Percentiles rank a stretch among this genome's conserved stretches.
These are phyloP conservation scores for Microtus ochrogaster DNA, from an alignment of 2,113 vertebrate species.

Conservation along the genomic window DNA sequence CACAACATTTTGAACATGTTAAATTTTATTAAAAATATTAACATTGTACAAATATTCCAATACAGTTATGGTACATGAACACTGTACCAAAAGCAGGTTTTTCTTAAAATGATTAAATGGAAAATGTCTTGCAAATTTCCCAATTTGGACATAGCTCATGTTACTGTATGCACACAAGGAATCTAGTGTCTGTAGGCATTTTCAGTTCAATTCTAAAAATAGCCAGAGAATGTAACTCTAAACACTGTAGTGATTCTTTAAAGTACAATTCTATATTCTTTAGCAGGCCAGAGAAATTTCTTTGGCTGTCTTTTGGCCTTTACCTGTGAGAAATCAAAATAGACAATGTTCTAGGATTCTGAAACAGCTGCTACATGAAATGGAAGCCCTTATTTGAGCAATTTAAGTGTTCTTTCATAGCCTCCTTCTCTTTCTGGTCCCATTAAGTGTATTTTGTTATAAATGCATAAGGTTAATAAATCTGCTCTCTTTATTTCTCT, in stretches of 20 bases:
- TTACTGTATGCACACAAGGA: constrained; percentile 57
- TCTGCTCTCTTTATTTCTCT: constrained; percentile 24
- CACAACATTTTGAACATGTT: constrained; percentile 83
- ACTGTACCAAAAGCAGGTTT: constrained; percentile 79
- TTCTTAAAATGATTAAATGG: constrained; percentile 73
- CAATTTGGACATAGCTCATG: constrained; percentile 64
- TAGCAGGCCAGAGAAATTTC: constrained; percentile 45
- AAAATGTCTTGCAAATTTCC: constrained; percentile 50
- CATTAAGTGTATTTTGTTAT: constrained; percentile 49
- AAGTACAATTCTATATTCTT: constrained; percentile 63
- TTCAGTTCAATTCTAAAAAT: constrained; percentile 63
- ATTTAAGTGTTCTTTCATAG: constrained; percentile 27
- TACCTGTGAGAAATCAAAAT: constrained; percentile 48
- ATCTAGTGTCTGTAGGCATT: constrained; percentile 51
- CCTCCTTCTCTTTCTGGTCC: background rate
- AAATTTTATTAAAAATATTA: constrained; percentile 84
- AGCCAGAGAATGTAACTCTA: constrained; percentile 43
- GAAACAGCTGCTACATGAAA: constrained; percentile 59
- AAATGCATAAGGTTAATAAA: constrained; percentile 43
- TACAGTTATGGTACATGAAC: constrained; percentile 79
- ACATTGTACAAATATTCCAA: constrained; percentile 82
- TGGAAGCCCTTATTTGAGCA: constrained; percentile 55
- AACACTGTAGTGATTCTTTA: constrained; percentile 37
- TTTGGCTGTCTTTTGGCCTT: constrained; percentile 12
- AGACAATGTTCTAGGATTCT: constrained; percentile 46